Percentiles rank a stretch among this genome's conserved stretches.
These are phyloP conservation scores for Sebastes paucispinis DNA, from an alignment of 2,797 vertebrate species.

Conservation along the genomic window DNA sequence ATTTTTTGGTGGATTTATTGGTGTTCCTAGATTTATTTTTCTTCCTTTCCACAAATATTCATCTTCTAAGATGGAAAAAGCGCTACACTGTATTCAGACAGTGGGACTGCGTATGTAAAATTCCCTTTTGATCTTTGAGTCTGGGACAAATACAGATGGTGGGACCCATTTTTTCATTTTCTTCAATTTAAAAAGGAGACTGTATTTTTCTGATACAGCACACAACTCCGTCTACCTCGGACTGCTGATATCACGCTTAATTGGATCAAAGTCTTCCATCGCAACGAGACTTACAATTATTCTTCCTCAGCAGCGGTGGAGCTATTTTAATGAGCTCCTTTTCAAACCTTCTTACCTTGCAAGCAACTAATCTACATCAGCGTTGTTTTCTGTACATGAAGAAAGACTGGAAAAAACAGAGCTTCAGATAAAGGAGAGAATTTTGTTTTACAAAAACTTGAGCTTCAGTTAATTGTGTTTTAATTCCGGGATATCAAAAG, in stretches of 20 bases:
- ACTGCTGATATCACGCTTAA: slow-evolving; percentile 58
- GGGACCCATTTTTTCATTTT: slow-evolving; percentile 61
- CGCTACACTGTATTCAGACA: slow-evolving; percentile 10
- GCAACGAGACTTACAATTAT: slow-evolving; percentile 52
- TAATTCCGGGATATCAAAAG: slow-evolving; percentile 18
- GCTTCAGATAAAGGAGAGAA: not conserved
- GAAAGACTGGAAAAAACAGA: not conserved
- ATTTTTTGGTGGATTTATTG: not conserved
- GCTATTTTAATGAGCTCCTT: slow-evolving; percentile 66
- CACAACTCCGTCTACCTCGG: slow-evolving; percentile 40
- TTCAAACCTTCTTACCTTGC: slow-evolving; percentile 46
- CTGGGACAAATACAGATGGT: slow-evolving; percentile 56
- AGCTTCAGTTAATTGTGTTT: slow-evolving; percentile 3
- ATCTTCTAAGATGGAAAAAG: slow-evolving; percentile 20
- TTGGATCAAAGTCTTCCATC: slow-evolving; percentile 70
- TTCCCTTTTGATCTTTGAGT: slow-evolving; percentile 51
- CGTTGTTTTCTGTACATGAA: slow-evolving; percentile 22
- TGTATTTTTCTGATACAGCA: slow-evolving; percentile 48
- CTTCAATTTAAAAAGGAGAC: slow-evolving; percentile 43
- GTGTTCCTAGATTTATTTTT: not conserved
- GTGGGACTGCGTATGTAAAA: slow-evolving; percentile 27
- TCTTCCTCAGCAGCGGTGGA: slow-evolving; percentile 43
- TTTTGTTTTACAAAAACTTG: slow-evolving; percentile 13
- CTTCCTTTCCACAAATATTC: slow-evolving; percentile 1
- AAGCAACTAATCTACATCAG: slow-evolving; percentile 44